phyloP scores from a whole-genome alignment of 2,113 vertebrate genomes.

The Plecturocebus donacophilus region DNA sequence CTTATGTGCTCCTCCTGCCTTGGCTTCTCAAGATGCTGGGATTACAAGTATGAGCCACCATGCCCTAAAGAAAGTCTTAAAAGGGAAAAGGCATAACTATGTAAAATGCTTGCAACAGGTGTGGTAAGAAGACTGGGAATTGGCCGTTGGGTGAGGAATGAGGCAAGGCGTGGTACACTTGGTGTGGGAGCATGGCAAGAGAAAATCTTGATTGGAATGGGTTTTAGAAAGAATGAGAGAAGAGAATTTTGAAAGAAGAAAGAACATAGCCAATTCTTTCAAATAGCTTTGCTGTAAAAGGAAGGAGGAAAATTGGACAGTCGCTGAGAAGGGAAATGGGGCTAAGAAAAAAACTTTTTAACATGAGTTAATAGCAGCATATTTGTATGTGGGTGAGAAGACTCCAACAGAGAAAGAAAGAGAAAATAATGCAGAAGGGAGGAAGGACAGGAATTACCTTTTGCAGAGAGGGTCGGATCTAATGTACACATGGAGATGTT shows the following conservation, averaged over 20 bases:
- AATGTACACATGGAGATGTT: not conserved
- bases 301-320: not conserved
- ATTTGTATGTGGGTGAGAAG: not conserved
- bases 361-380: not conserved
- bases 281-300: not conserved
- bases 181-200: rapidly evolving
- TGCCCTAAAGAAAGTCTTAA: not conserved
- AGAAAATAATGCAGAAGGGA: not conserved
- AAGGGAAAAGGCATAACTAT: not conserved
- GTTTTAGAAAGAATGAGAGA: not conserved
- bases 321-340: not conserved
- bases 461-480: not conserved
- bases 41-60: too few species aligned
- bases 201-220: not conserved
- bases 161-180: not conserved
- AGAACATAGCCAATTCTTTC: not conserved
- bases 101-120: not conserved
- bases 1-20: too few species aligned
- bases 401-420: not conserved
- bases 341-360: not conserved
- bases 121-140: not conserved
- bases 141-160: not conserved
- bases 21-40: too few species aligned
- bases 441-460: not conserved
- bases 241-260: not conserved